These are phyloP conservation scores for Aplidium turbinatum DNA, from an alignment of 23 tunicate genomes.

Conservation along the genomic window DNA sequence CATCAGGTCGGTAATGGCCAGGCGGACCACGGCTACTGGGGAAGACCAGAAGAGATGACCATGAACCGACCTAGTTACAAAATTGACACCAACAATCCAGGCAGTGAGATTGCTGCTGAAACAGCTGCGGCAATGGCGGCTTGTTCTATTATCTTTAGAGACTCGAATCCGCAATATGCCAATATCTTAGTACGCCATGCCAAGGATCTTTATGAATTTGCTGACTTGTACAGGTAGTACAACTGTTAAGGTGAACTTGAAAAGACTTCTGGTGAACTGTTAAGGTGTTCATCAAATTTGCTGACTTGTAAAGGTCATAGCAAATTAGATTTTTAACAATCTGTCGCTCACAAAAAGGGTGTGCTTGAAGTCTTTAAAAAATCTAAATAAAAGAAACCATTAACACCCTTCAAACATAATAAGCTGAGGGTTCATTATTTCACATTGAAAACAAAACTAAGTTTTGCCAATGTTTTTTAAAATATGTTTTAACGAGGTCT, in stretches of 20 bases:
- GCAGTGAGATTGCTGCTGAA: slow-evolving; percentile 94
- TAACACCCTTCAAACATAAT: too few species aligned
- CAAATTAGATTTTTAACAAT: background rate
- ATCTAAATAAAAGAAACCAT: too few species aligned
- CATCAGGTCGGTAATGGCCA: slow-evolving; percentile 74
- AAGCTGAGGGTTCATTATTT: too few species aligned
- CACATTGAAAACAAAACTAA: too few species aligned
- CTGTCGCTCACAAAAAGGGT: too few species aligned
- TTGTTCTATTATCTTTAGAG: slow-evolving; percentile 67
- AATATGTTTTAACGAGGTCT: too few species aligned
- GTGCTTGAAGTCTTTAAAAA: too few species aligned
- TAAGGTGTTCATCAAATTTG: too few species aligned
- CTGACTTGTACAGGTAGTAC: slow-evolving; percentile 77
- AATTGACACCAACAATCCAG: slow-evolving; percentile 71
- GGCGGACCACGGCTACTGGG: slow-evolving; percentile 89
- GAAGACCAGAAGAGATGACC: slow-evolving; percentile 81
- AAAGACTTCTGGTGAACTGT: too few species aligned
- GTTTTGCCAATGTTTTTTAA: too few species aligned
- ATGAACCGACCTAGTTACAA: slow-evolving; percentile 87
- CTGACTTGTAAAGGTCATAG: too few species aligned
- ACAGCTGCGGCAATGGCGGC: slow-evolving; percentile 97
- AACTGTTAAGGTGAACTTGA: too few species aligned
- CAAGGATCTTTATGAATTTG: slow-evolving; percentile 91
- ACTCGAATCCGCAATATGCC: slow-evolving; percentile 56
- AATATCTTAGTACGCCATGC: slow-evolving; percentile 80